Base-by-base conservation (phyloP, 1,140 invertebrate genomes). In the Pararge aegeria region DNA sequence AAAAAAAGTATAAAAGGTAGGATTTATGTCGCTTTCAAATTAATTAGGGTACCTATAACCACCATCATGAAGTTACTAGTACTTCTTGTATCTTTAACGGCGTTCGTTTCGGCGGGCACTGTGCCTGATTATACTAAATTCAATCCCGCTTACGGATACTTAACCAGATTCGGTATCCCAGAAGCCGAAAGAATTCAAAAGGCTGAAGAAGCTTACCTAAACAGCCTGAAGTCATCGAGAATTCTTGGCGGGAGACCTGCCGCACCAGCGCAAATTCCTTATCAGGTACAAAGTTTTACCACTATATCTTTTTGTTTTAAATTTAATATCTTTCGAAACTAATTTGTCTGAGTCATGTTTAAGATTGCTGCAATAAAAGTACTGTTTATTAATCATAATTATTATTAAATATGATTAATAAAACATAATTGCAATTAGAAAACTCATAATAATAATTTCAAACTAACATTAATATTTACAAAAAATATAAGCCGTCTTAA, bases 181-280 rank as follows among this genome's bases (percentile, higher is more conserved):
- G 67, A 65, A 55, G 75, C 66, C 0, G 68, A 80, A 24, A 66
- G 67, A 40, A 75, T 78, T 12, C 61, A 55, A 10, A 69, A 74
- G 18, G 71, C 70, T 13, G 78, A 80, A 40, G 69, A 76, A 21
- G 52, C 61, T 24, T 61, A 60, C 21, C 12, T 66, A 21, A 59
- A 30, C 16, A 20, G 19, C 2, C 42, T 12, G 24, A 2, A 7
- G 10, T 20, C 42, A 2, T 46, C 42, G 21, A 61, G 52, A 21
- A 61, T 61, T 15, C 29, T 54, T 13, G 59, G 59, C 10, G 59
- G 59, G 7, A 12, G 21, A 9, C 59, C 59, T 2, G 59, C 59
- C 9, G 52, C 21, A 20, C 44, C 30, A 12, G 59, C 52, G 10
- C 59, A 61, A 55, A 40, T 60, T 30, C 64, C 64, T 10, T 57